These are phyloP conservation scores for Equus quagga DNA, from an alignment of 2,113 vertebrate species.

Conservation along the genomic window DNA sequence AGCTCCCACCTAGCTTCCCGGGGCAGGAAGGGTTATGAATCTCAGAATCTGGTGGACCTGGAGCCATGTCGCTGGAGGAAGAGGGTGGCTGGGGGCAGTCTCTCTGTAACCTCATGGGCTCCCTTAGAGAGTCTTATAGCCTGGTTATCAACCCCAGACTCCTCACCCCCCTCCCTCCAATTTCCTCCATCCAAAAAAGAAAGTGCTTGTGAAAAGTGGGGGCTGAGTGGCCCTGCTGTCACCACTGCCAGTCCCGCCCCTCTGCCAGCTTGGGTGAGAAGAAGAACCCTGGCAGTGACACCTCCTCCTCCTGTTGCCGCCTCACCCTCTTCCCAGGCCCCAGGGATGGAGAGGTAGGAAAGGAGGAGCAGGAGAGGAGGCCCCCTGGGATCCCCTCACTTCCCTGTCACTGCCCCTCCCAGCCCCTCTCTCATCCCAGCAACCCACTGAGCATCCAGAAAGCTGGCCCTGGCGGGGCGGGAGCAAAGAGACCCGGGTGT, in stretches of 20 bases:
- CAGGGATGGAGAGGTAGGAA: slow-evolving; percentile 43
- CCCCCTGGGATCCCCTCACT: slow-evolving; percentile 55
- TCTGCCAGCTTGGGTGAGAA: slow-evolving; percentile 82
- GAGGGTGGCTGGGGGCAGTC: background rate
- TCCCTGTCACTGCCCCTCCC: background rate
- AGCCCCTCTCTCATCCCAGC: background rate
- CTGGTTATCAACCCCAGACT: background rate
- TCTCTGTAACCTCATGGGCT: background rate
- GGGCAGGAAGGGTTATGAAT: background rate
- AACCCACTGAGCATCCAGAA: background rate
- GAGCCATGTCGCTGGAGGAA: background rate
- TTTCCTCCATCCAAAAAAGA: slow-evolving; percentile 81
- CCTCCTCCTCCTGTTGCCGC: slow-evolving; percentile 71
- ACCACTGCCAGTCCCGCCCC: slow-evolving; percentile 72
- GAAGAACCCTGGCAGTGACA: slow-evolving; percentile 67
- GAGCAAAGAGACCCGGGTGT: background rate
- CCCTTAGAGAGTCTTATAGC: background rate
- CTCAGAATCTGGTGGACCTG: background rate
- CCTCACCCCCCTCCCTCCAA: slow-evolving; percentile 17
- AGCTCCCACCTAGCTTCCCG: background rate
- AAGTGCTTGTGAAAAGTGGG: slow-evolving; percentile 80
- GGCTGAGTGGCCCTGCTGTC: slow-evolving; percentile 77
- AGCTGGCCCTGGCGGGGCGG: background rate
- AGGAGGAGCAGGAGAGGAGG: background rate
- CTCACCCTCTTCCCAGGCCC: slow-evolving; percentile 55